These are phyloP conservation scores for Drosophila eugracilis DNA, from an alignment of 1,140 invertebrate species.

Conservation along the genomic window DNA sequence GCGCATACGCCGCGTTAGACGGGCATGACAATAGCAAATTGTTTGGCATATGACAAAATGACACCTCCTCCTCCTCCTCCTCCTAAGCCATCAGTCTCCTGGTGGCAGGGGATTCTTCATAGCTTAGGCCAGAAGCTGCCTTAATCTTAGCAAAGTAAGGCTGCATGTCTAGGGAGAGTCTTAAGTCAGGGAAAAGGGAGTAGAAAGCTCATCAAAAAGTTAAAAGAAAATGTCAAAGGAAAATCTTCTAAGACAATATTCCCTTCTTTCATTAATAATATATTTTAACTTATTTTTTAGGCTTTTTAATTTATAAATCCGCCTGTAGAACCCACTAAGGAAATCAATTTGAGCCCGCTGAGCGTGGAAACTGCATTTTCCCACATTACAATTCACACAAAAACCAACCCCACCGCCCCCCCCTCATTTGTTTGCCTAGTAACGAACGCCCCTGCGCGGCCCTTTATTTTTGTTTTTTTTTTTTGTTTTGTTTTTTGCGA, in stretches of 20 bases:
- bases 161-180: neutral
- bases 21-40: slow-evolving; percentile 49
- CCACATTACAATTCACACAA: slow-evolving; percentile 32
- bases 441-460: slow-evolving; percentile 9
- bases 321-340: neutral
- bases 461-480: neutral
- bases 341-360: slow-evolving; percentile 12
- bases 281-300: no score
- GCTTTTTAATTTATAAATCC: no score
- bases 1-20: slow-evolving; percentile 39
- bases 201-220: neutral
- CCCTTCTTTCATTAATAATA: no score
- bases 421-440: slow-evolving; percentile 32
- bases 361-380: slow-evolving; percentile 19
- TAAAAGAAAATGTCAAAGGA: no score
- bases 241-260: no score
- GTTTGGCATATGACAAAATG: slow-evolving; percentile 25
- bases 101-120: neutral
- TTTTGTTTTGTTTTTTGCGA: no score
- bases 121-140: slow-evolving; percentile 5
- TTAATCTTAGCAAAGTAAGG: neutral
- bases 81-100: neutral
- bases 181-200: neutral
- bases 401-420: no score
- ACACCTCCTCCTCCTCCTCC: neutral